phyloP scores from a whole-genome alignment of 2,888 invertebrate genomes.

The Tetranychus truncatus region DNA sequence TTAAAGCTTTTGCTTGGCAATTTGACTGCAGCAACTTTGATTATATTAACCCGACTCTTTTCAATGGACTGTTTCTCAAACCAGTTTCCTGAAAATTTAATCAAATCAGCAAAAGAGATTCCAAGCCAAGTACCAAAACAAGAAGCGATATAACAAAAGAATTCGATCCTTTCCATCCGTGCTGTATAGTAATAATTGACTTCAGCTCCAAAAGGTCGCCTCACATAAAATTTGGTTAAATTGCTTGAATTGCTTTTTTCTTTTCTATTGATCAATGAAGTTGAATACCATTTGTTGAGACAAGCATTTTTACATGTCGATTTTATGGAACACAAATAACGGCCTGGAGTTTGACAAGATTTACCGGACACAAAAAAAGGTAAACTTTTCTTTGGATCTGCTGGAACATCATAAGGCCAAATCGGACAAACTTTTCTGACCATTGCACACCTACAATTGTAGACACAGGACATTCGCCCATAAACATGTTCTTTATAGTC shows the following conservation, averaged over 20 bases:
- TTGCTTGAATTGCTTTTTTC: neutral
- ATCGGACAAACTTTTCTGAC: neutral
- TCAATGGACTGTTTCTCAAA: neutral
- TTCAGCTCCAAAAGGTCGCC: neutral
- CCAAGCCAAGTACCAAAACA: conserved; percentile 7
- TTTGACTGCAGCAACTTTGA: neutral
- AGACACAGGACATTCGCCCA: neutral
- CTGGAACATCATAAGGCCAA: conserved; percentile 7
- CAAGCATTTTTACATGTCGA: neutral
- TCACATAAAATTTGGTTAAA: neutral
- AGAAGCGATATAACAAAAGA: neutral
- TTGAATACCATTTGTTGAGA: conserved; percentile 3
- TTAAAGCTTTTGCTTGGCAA: neutral
- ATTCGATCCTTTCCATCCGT: neutral
- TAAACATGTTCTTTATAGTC: neutral
- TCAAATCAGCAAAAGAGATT: conserved; percentile 3
- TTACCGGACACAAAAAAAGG: neutral
- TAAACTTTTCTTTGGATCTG: neutral
- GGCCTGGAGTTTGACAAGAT: neutral
- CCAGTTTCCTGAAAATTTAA: neutral
- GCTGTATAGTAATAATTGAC: neutral
- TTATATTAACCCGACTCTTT: neutral
- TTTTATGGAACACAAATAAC: neutral
- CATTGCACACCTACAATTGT: neutral
- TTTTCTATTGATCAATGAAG: neutral